A percentile compares a stretch with the other conserved stretches of the same genome.
Conservation (phyloP, 2,888 invertebrate genomes). For the Aleiodes testaceus region DNA sequence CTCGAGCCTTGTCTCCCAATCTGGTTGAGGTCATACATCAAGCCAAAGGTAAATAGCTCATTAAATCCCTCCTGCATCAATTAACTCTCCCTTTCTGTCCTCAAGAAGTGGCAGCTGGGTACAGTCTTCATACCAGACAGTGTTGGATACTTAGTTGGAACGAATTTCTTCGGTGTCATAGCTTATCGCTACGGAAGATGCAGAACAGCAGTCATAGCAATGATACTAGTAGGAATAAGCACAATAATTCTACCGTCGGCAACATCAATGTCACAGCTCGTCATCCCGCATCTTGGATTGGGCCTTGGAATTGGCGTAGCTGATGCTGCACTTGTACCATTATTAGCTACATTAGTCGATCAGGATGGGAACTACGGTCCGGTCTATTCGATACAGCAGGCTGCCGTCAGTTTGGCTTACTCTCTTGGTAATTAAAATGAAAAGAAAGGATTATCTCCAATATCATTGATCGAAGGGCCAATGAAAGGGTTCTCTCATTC, state of each 20-base stretch:
- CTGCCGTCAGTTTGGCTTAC: conserved; percentile 87
- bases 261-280: conserved; percentile 77
- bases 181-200: conserved; percentile 80
- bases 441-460: neutral
- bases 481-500: too few relatives aligned
- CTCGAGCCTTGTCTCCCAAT: conserved; percentile 88
- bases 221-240: conserved; percentile 79
- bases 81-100: conserved; percentile 17
- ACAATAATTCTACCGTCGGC: conserved; percentile 81
- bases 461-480: neutral
- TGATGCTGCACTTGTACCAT: conserved; percentile 86
- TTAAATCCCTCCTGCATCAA: too few relatives aligned
- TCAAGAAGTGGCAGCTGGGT: conserved; percentile 83
- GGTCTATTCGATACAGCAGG: conserved; percentile 89
- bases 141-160: conserved; percentile 86
- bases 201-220: conserved; percentile 77
- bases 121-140: conserved; percentile 91
- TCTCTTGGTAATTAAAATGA: conserved; percentile 77
- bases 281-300: conserved; percentile 85
- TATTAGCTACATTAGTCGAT: conserved; percentile 84
- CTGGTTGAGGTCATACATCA: conserved; percentile 82
- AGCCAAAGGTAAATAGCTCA: conserved; percentile 78
- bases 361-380: conserved; percentile 82
- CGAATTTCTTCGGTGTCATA: conserved; percentile 83
- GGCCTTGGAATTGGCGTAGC: conserved; percentile 88